Evolutionary conservation across 2,888 invertebrate species (phyloP).

Genomic region (Julus scanicus): DNA sequence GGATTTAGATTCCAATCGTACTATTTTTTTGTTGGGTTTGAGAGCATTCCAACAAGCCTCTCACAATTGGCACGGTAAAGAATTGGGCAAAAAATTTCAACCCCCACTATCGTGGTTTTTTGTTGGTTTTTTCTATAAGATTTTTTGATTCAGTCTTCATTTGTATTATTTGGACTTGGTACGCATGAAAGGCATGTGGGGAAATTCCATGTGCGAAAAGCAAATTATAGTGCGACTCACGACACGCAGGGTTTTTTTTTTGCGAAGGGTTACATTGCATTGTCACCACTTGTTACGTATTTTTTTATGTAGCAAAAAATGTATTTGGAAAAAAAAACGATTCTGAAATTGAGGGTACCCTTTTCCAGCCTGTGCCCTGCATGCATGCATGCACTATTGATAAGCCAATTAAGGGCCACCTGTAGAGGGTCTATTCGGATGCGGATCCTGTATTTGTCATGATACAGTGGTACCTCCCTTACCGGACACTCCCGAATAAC

Average conservation of each 20-base stretch:
- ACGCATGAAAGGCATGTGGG: neutral
- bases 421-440: no score
- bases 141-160: neutral
- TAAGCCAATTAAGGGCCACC: no score
- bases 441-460: no score
- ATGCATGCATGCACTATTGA: no score
- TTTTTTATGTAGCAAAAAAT: slow-evolving; percentile 5
- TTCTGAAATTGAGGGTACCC: neutral
- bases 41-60: slow-evolving; percentile 4
- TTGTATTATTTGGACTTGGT: neutral
- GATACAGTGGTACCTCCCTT: no score
- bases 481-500: no score
- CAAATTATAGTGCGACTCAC: neutral
- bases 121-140: neutral
- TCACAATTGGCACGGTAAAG: neutral
- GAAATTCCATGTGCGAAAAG: neutral
- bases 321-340: neutral
- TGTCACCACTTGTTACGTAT: slow-evolving; percentile 3
- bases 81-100: neutral
- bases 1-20: neutral
- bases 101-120: neutral
- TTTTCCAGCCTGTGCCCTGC: neutral
- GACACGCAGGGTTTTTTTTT: neutral
- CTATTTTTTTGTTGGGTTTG: neutral
- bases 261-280: neutral